A percentile compares a stretch with the other conserved stretches of the same genome.
Evolutionary conservation across 2,888 invertebrate species (phyloP).

Genomic region (Erebia palarica): DNA sequence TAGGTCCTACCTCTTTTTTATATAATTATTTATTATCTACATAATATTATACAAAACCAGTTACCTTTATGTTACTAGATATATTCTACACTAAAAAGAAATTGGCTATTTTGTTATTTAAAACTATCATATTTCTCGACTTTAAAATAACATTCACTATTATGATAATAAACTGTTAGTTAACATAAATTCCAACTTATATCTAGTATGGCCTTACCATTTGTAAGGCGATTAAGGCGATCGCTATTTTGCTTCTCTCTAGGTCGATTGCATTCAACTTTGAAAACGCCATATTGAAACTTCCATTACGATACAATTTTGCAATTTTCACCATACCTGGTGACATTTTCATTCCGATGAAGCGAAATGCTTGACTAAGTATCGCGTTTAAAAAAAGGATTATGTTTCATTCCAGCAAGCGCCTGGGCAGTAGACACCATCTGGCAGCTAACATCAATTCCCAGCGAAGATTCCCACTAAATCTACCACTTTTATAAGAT

Average conservation of each 20-base stretch:
- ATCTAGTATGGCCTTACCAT: slow-evolving; percentile 36
- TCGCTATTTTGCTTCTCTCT: slow-evolving; percentile 36
- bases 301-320: background rate
- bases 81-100: background rate
- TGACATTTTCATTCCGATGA: slow-evolving; percentile 3
- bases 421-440: background rate
- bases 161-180: slow-evolving; percentile 38
- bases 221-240: slow-evolving; percentile 36
- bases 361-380: background rate
- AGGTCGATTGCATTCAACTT: slow-evolving; percentile 29
- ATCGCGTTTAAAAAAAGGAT: background rate
- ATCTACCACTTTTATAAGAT: background rate
- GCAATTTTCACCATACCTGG: slow-evolving; percentile 15
- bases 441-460: background rate
- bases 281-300: slow-evolving; percentile 20
- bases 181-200: slow-evolving; percentile 38
- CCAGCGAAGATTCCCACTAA: background rate
- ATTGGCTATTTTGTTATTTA: slow-evolving; percentile 11
- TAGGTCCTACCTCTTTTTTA: no score
- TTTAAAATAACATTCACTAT: slow-evolving; percentile 36
- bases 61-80: no score
- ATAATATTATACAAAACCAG: no score
- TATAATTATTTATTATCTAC: no score
- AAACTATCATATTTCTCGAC: slow-evolving; percentile 17
- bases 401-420: background rate